Evolutionary conservation across 2,113 vertebrate species (phyloP), one percentile per base, ranked within the genome.

Genomic region (Pyxicephalus adspersus): DNA sequence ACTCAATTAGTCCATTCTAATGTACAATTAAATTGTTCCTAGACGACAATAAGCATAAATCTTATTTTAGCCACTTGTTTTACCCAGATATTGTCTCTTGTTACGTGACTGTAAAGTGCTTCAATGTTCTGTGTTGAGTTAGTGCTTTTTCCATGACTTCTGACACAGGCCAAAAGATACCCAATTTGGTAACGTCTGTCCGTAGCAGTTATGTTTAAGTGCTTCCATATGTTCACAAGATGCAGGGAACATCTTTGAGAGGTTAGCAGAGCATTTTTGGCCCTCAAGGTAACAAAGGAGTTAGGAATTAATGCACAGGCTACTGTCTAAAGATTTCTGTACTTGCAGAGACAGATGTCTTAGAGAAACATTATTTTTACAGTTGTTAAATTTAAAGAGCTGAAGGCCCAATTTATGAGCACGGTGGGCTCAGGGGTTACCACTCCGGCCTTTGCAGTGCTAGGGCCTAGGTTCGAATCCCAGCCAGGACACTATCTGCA

Each of bases 241-340:
- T 78, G 76, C n/a, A 11, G 22, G 8, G 38, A 66, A 78, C 64
- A 78, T 66, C n/a, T 38, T 78, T 64, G 57, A 57, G 8, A 64
- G 51, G 20, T 55, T 38, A 29, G 11, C 7, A n/a, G 18, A 57
- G 51, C 29, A 66, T 23, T 34, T 13, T 29, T 67, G 76, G 76
- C 60, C 38, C 76, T 28, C 76, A 78, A 34, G 76, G 76, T 67
- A 78, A 55, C 63, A 78, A 38, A 23, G 76, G 64, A 78, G 64
- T 55, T 66, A 55, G 54, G 29, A 34, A 45, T 19, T 29, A 20
- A 7, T 65, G 29, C 18, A 31, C 4, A 13, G 19, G 11, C 18
- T 65, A 18, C 63, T 28, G 29, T 16, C 64, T 25, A 25, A 16
- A 26, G 15, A 25, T 16, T 25, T 26, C 15, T 5, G 3, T 45